A percentile compares a stretch with the other conserved stretches of the same genome.
These are phyloP conservation scores for Parazoanthus darwini DNA, from an alignment of 92 coral and sea anemone genomes.

Conservation along the genomic window DNA sequence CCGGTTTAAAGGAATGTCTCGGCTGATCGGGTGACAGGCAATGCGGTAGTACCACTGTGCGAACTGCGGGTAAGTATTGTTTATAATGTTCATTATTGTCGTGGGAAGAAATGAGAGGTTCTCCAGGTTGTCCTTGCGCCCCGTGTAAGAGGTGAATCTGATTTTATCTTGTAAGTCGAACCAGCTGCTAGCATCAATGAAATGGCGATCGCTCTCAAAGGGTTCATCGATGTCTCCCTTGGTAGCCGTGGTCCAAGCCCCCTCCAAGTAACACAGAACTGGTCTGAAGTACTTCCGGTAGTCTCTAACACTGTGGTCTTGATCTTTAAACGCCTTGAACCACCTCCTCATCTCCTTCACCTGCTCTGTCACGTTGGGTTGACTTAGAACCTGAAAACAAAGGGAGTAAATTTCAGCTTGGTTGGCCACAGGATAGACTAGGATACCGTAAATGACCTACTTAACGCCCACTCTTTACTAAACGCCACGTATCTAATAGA, in stretches of 20 bases:
- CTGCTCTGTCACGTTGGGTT: conserved; percentile 51
- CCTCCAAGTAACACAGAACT: conserved; percentile 83
- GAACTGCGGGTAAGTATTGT: conserved; percentile 72
- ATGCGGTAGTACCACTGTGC: conserved; percentile 86
- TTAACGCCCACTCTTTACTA: no score
- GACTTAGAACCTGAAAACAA: not conserved
- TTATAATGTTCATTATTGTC: conserved; percentile 77
- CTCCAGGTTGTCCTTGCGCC: conserved; percentile 91
- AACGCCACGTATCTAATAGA: no score
- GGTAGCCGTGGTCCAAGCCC: conserved; percentile 80
- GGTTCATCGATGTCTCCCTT: conserved; percentile 84
- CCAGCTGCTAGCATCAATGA: conserved; percentile 88
- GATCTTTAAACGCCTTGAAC: conserved; percentile 87
- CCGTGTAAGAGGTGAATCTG: conserved; percentile 92
- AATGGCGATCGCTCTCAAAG: conserved; percentile 91
- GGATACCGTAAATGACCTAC: no score
- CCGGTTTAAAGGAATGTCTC: conserved; percentile 69
- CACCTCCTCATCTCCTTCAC: conserved; percentile 85
- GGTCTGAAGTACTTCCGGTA: conserved; percentile 89
- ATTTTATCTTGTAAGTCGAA: conserved; percentile 90
- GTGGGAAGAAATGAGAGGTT: conserved; percentile 89
- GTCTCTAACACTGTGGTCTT: conserved; percentile 74
- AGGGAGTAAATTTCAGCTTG: not conserved
- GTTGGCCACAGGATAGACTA: no score
- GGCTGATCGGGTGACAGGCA: conserved; percentile 62